Percentiles rank a stretch among this genome's conserved stretches.
phyloP scores from a whole-genome alignment of 37 sponge, comb jelly and placozoan species.

The Tethya wilhelma region DNA sequence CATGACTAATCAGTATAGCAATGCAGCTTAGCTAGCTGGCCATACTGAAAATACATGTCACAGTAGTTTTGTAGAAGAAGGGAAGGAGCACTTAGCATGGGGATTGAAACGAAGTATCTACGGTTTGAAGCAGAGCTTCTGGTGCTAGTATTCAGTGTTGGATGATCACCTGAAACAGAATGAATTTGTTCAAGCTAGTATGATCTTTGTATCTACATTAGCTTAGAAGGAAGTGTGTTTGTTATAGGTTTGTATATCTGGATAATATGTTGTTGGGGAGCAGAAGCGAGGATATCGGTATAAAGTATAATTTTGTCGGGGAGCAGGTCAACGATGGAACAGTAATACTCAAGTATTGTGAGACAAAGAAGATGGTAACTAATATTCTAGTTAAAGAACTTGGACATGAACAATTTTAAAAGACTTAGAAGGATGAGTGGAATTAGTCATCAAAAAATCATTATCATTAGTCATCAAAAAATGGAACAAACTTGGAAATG shows the following conservation, averaged over 20 bases:
- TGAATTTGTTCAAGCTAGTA: constrained; percentile 53
- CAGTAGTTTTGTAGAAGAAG: constrained; percentile 32
- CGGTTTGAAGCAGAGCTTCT: constrained; percentile 55
- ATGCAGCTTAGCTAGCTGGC: too few species aligned
- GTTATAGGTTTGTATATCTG: constrained; percentile 40
- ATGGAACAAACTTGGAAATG: too few species aligned
- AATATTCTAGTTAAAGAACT: too few species aligned
- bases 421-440: neutral
- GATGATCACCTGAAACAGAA: constrained; percentile 51
- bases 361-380: constrained; percentile 46
- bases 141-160: constrained; percentile 58
- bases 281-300: constrained; percentile 29
- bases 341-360: constrained; percentile 42
- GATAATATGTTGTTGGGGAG: constrained; percentile 52
- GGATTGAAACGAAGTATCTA: constrained; percentile 49
- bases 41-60: too few species aligned
- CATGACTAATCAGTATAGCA: too few species aligned
- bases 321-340: neutral
- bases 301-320: constrained; percentile 20
- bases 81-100: constrained; percentile 46
- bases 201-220: constrained; percentile 65
- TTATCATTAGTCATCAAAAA: too few species aligned
- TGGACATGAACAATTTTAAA: neutral
- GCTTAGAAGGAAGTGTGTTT: constrained; percentile 18
- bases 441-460: too few species aligned